These are phyloP conservation scores for Eupsilia transversa DNA, from an alignment of 2,888 invertebrate genomes.

Conservation along the genomic window DNA sequence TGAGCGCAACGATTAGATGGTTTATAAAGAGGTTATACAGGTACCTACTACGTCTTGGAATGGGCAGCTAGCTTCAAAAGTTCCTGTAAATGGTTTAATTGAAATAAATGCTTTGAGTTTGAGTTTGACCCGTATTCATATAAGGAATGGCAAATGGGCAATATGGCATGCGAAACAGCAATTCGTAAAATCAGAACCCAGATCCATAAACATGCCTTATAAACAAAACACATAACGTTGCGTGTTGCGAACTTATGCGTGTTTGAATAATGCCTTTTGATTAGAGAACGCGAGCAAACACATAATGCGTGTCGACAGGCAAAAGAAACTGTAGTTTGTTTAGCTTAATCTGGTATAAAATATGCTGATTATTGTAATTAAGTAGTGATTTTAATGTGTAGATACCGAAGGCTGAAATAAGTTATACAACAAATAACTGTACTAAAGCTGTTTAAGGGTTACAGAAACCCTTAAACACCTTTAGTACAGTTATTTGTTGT, in stretches of 20 bases:
- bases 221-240: constrained; percentile 33
- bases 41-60: no score
- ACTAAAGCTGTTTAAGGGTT: background rate
- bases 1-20: no score
- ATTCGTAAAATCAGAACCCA: constrained; percentile 33
- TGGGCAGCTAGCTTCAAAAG: no score
- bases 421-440: background rate
- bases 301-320: constrained; percentile 43
- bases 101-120: no score
- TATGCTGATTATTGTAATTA: constrained; percentile 50
- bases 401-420: background rate
- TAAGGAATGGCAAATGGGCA: background rate
- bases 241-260: constrained; percentile 56
- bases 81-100: no score
- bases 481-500: no score
- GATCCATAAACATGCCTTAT: constrained; percentile 14
- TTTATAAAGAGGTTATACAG: no score
- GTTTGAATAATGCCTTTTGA: constrained; percentile 54
- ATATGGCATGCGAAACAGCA: constrained; percentile 36
- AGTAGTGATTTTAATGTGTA: constrained; percentile 15
- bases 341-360: constrained; percentile 43
- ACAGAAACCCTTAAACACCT: no score
- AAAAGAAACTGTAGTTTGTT: constrained; percentile 42
- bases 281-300: constrained; percentile 48
- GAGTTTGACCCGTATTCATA: background rate